These are phyloP conservation scores for Ambastaia sidthimunki DNA, from an alignment of 2,797 vertebrate genomes.

Conservation along the genomic window DNA sequence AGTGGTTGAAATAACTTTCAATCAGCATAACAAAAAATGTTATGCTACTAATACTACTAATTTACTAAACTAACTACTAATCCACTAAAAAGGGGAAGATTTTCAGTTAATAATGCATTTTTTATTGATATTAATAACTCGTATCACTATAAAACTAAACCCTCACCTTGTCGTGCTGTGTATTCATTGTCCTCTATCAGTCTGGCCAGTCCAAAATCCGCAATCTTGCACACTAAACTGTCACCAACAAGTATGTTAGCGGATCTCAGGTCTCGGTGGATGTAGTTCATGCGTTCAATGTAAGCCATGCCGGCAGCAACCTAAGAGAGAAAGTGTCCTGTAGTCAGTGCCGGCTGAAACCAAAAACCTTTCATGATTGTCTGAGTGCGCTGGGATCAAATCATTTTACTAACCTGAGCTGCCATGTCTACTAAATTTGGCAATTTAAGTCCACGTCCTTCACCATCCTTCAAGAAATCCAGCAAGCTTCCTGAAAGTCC, in stretches of 20 bases:
- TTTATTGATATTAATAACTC: not conserved
- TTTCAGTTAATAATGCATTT: not conserved
- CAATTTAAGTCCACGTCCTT: constrained; percentile 94
- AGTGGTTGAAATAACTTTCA: too few relatives aligned
- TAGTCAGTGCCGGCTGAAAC: constrained; percentile 3
- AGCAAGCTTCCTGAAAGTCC: constrained; percentile 89
- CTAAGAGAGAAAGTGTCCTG: constrained; percentile 69
- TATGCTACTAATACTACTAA: too few relatives aligned
- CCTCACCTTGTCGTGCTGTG: constrained; percentile 95
- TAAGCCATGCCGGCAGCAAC: constrained; percentile 99
- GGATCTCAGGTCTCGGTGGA: constrained; percentile 95
- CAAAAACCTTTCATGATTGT: not conserved
- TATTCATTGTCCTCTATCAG: constrained; percentile 99
- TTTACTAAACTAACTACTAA: too few relatives aligned
- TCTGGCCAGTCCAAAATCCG: constrained; percentile 94
- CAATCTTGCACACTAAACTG: constrained; percentile 97
- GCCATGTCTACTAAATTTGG: constrained; percentile 99
- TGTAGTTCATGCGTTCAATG: constrained; percentile 99
- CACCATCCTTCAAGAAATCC: constrained; percentile 97
- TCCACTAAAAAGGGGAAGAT: too few relatives aligned
- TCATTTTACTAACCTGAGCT: constrained; percentile 84
- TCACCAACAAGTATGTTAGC: constrained; percentile 98
- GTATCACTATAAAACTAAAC: not conserved
- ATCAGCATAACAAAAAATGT: too few relatives aligned
- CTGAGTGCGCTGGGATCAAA: not conserved